Evolutionary conservation across 2,113 vertebrate species (phyloP).

Genomic region (Gymnocephalus cernua): DNA sequence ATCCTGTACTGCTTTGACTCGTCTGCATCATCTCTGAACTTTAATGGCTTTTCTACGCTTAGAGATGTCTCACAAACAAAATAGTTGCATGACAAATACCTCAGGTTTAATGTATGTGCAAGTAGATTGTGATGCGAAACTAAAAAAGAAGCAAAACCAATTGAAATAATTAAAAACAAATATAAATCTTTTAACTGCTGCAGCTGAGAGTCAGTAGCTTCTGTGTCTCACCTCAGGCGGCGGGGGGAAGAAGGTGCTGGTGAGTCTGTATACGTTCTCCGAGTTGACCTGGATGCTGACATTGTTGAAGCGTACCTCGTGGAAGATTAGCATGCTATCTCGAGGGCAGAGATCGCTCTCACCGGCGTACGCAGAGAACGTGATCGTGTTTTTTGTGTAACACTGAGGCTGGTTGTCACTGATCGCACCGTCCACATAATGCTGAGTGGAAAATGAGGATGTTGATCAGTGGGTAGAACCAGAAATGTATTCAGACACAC

Average conservation of each 20-base stretch:
- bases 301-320: conserved; percentile 75
- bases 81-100: no score
- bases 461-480: neutral
- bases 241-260: conserved; percentile 81
- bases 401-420: conserved; percentile 86
- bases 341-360: conserved; percentile 82
- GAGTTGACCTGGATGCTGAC: conserved; percentile 79
- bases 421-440: conserved; percentile 90
- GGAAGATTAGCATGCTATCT: conserved; percentile 56
- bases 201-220: neutral
- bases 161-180: no score
- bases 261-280: conserved; percentile 73
- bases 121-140: no score
- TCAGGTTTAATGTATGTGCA: no score
- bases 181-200: no score
- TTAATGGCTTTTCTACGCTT: neutral
- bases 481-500: neutral
- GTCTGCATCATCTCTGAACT: neutral
- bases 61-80: neutral
- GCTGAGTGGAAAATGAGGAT: conserved; percentile 72
- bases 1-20: neutral
- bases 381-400: conserved; percentile 86
- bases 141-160: no score
- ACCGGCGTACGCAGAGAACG: conserved; percentile 83
- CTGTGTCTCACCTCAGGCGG: conserved; percentile 78